These are phyloP conservation scores for Rhopilema esculentum DNA, from an alignment of 30 jellyfish, hydroid and myxozoan genomes.

Conservation along the genomic window DNA sequence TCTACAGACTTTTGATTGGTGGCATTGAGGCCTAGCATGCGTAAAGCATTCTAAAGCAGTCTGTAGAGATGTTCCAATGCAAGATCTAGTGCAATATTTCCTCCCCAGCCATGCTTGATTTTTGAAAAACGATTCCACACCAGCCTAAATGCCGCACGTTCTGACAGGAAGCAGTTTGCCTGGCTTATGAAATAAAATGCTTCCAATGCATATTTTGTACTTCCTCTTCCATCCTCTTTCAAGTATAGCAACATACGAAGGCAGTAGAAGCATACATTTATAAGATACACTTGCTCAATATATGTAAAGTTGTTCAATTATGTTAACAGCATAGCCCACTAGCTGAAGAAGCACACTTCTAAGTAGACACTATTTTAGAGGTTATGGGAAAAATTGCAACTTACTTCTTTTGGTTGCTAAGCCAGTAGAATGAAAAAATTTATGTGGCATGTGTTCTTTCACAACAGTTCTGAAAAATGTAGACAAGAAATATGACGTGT, in stretches of 20 bases:
- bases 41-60: not conserved
- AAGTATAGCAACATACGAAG: constrained; percentile 32
- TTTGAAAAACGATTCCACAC: constrained; percentile 48
- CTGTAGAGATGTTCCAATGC: constrained; percentile 15
- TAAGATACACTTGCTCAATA: no score
- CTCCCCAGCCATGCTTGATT: constrained; percentile 41
- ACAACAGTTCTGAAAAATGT: no score
- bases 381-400: no score
- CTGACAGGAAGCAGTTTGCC: constrained; percentile 19
- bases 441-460: no score
- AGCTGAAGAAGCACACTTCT: no score
- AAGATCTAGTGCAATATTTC: constrained; percentile 65
- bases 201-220: constrained; percentile 52
- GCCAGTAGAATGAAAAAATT: no score
- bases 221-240: constrained; percentile 40
- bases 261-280: no score
- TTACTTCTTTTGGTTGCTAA: no score
- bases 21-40: not conserved
- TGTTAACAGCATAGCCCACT: no score
- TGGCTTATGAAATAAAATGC: constrained; percentile 33
- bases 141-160: constrained; percentile 47
- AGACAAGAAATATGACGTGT: no score
- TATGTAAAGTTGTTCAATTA: no score
- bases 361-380: no score
- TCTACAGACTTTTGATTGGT: not conserved